These are phyloP conservation scores for Sinocyclocheilus anshuiensis DNA, from an alignment of 2,113 vertebrate genomes.

Conservation along the genomic window DNA sequence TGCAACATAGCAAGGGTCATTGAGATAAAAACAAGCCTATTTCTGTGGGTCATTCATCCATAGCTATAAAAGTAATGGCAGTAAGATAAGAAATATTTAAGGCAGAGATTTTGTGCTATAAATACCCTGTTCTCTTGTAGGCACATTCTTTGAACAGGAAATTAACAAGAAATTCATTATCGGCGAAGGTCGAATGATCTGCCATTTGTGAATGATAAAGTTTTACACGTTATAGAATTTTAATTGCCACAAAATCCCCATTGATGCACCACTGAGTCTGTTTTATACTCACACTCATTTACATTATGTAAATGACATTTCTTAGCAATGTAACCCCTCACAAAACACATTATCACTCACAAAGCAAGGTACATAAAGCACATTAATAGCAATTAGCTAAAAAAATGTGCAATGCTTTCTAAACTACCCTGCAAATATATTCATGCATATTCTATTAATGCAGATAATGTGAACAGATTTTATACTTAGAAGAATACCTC, in stretches of 20 bases:
- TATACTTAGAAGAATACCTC: neutral
- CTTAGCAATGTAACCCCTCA: neutral
- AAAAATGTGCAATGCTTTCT: neutral
- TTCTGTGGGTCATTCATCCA: neutral
- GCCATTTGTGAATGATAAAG: neutral
- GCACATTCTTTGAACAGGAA: constrained; percentile 5
- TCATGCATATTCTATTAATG: neutral
- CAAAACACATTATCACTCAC: neutral
- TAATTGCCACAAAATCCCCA: neutral
- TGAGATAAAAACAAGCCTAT: constrained; percentile 6
- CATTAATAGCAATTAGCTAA: constrained; percentile 4
- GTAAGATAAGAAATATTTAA: constrained; percentile 25
- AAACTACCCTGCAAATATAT: neutral
- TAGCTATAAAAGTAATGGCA: constrained; percentile 1
- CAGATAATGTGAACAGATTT: neutral
- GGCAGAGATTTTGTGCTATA: neutral
- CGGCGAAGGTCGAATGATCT: neutral
- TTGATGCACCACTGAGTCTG: neutral
- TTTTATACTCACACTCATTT: neutral
- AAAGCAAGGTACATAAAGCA: neutral
- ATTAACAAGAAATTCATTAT: constrained; percentile 14
- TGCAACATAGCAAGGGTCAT: neutral
- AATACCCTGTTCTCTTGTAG: constrained; percentile 2
- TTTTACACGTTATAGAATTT: neutral
- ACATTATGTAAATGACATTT: neutral